Evolutionary conservation across 2,888 invertebrate species (phyloP).

Genomic region (Anticlea derivata): DNA sequence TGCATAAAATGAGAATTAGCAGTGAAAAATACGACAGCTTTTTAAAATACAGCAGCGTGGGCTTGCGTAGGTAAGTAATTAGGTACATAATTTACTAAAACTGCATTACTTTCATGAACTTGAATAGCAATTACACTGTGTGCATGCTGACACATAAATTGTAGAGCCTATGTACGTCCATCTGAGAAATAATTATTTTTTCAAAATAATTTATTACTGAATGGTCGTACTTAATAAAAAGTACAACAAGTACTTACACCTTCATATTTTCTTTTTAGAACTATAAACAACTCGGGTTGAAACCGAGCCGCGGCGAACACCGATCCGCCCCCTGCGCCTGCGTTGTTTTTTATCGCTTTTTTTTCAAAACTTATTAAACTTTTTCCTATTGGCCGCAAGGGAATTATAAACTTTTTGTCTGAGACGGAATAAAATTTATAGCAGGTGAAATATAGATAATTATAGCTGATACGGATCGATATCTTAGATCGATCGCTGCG

Average conservation of each 20-base stretch:
- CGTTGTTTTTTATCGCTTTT: slow-evolving; percentile 61
- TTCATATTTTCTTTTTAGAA: slow-evolving; percentile 51
- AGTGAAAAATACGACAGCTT: not conserved
- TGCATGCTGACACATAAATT: no score
- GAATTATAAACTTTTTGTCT: slow-evolving; percentile 68
- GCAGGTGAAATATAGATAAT: slow-evolving; percentile 66
- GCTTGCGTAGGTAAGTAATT: no score
- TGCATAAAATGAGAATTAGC: slow-evolving; percentile 29
- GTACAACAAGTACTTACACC: slow-evolving; percentile 34
- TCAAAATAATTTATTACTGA: slow-evolving; percentile 16
- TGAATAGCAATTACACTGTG: no score
- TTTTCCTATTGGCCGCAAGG: slow-evolving; percentile 79
- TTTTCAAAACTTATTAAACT: slow-evolving; percentile 69
- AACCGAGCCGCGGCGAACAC: slow-evolving; percentile 56
- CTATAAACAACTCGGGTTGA: slow-evolving; percentile 68
- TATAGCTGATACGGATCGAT: slow-evolving; percentile 56
- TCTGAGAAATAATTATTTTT: slow-evolving; percentile 6
- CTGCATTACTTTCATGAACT: no score
- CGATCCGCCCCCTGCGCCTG: slow-evolving; percentile 72
- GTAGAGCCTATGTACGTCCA: not conserved
- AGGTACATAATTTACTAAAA: not conserved
- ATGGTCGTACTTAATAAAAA: slow-evolving; percentile 25
- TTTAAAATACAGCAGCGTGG: not conserved
- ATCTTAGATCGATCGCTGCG: slow-evolving; percentile 40
- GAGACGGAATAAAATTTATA: slow-evolving; percentile 75